phyloP scores from a whole-genome alignment of 92 coral and sea anemone species.

The Porites lobata region DNA sequence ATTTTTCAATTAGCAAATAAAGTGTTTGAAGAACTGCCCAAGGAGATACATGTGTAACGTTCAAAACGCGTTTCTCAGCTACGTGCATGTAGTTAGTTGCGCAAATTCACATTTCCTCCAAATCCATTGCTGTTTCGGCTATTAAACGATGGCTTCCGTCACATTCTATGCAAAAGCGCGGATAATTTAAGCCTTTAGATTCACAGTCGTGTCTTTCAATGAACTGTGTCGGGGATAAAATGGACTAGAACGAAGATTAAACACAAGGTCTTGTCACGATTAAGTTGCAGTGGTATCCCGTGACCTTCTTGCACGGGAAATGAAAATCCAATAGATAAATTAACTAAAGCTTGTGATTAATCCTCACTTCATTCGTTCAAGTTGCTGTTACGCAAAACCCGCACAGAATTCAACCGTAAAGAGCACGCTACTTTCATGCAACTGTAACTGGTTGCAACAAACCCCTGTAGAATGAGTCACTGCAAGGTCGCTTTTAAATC shows the following conservation, averaged over 20 bases:
- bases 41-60: neutral
- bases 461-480: neutral
- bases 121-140: neutral
- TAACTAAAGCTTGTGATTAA: neutral
- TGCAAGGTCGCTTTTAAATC: neutral
- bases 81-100: neutral
- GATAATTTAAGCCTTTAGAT: neutral
- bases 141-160: neutral
- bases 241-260: neutral
- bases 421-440: neutral
- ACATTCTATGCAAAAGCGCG: neutral
- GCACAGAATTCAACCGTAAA: neutral
- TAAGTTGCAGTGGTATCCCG: neutral
- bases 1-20: slow-evolving; percentile 10
- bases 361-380: neutral
- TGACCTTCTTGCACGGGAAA: slow-evolving; percentile 30
- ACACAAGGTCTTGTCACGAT: too few species aligned
- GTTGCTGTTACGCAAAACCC: neutral
- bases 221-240: neutral
- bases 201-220: neutral
- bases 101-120: neutral
- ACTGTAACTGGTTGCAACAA: neutral
- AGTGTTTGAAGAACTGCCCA: neutral
- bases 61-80: neutral
- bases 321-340: neutral